phyloP scores from a whole-genome alignment of 2,113 vertebrate genomes.

The Neolamprologus sp. region DNA sequence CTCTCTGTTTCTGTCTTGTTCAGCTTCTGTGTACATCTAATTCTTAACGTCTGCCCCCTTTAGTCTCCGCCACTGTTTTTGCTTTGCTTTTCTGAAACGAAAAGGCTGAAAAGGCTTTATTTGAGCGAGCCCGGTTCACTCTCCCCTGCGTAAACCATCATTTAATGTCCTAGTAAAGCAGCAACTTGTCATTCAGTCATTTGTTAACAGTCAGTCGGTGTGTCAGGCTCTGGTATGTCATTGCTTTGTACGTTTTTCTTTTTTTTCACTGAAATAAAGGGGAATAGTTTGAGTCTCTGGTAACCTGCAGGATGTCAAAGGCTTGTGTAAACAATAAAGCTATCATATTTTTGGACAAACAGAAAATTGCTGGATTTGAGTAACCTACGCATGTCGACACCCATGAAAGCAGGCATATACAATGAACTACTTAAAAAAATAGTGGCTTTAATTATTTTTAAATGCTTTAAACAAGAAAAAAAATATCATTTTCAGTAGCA shows the following conservation, averaged over 20 bases:
- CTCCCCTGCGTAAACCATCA: background rate
- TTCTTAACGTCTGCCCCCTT: constrained; percentile 17
- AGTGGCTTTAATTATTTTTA: background rate
- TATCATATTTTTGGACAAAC: background rate
- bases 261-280: background rate
- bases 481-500: background rate
- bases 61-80: background rate
- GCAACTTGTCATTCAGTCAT: background rate
- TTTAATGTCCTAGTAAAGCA: background rate
- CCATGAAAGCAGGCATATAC: rapidly evolving
- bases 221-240: background rate
- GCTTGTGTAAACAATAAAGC: background rate
- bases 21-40: constrained; percentile 7
- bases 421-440: background rate
- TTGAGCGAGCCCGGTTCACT: background rate
- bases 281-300: background rate
- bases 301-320: background rate
- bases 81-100: background rate
- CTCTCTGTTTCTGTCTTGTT: constrained; percentile 5
- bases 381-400: background rate
- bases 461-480: background rate
- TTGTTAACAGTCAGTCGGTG: background rate
- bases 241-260: background rate
- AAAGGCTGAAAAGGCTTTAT: background rate
- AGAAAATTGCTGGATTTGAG: background rate